Percentiles rank a stretch among this genome's conserved stretches.
Conservation (phyloP, 2,888 invertebrate species). For the Drosophila heteroneura region DNA sequence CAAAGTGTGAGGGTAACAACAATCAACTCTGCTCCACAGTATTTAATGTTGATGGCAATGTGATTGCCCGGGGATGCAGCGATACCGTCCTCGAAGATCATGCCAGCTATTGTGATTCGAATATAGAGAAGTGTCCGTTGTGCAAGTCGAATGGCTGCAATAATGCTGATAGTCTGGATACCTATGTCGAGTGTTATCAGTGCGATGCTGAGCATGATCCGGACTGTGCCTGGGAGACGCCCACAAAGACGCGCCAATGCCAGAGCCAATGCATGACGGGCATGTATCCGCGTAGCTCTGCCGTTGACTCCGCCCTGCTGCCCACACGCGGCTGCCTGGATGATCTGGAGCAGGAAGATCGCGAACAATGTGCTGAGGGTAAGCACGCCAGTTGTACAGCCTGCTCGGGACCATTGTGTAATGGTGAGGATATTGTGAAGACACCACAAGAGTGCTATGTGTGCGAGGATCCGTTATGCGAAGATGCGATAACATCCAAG, state of each 20-base stretch:
- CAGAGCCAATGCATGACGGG: conserved; percentile 79
- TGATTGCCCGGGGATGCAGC: conserved; percentile 79
- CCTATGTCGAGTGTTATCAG: conserved; percentile 76
- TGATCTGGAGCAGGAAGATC: conserved; percentile 75
- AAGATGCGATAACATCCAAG: conserved; percentile 25
- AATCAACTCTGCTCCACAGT: conserved; percentile 81
- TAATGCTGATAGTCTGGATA: conserved; percentile 53
- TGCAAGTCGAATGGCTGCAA: conserved; percentile 83
- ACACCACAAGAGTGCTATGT: conserved; percentile 71
- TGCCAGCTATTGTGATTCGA: conserved; percentile 68
- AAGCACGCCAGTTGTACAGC: conserved; percentile 60
- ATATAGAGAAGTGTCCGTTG: conserved; percentile 61
- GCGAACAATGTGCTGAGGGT: conserved; percentile 62
- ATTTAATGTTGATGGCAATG: conserved; percentile 63
- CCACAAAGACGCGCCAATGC: conserved; percentile 68
- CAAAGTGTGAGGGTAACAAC: conserved; percentile 72
- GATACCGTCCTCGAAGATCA: conserved; percentile 60
- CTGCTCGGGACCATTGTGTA: conserved; percentile 72
- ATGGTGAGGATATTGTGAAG: conserved; percentile 59
- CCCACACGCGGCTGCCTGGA: conserved; percentile 81
- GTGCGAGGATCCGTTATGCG: conserved; percentile 67
- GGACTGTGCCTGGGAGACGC: conserved; percentile 57
- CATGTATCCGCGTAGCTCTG: conserved; percentile 73
- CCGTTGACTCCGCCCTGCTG: conserved; percentile 71
- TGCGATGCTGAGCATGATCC: conserved; percentile 72